Evolutionary conservation across 2,888 invertebrate genomes (phyloP).

Genomic region (Biston stratarius): DNA sequence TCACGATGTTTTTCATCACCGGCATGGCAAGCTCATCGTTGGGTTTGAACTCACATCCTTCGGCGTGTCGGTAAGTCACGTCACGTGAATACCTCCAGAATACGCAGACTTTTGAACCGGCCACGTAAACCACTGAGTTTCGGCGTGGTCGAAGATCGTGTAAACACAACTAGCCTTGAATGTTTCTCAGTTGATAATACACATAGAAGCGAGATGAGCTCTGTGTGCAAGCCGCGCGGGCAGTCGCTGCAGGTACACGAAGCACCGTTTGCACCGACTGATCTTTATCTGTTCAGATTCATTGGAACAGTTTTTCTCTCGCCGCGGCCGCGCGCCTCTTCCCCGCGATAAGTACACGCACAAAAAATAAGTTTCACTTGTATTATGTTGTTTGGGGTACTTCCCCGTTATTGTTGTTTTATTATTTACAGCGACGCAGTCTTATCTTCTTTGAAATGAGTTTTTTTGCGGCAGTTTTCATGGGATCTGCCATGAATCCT

Average conservation of each 20-base stretch:
- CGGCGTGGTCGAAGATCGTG: no score
- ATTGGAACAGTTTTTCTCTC: conserved; percentile 74
- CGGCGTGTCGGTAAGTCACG: no score
- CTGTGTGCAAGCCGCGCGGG: conserved; percentile 51
- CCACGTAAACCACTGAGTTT: no score
- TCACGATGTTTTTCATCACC: no score
- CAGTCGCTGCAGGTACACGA: conserved; percentile 69
- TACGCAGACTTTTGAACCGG: no score
- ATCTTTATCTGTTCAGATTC: conserved; percentile 75
- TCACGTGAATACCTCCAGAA: no score
- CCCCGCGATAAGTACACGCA: conserved; percentile 54
- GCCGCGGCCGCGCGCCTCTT: conserved; percentile 60
- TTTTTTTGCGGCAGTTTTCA: conserved; percentile 17
- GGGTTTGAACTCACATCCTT: no score
- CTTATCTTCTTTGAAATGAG: conserved; percentile 31
- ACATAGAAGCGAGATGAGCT: conserved; percentile 37
- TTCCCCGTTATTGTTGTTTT: conserved; percentile 38
- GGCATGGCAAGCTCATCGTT: no score
- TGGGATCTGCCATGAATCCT: conserved; percentile 6
- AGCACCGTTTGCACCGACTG: conserved; percentile 64
- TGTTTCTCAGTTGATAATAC: conserved; percentile 15
- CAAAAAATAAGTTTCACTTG: conserved; percentile 36
- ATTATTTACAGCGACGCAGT: conserved; percentile 29
- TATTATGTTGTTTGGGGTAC: conserved; percentile 16
- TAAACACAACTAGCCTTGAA: no score